Conservation (phyloP, 2,113 vertebrate species). For the Poeciliopsis retropinna region DNA sequence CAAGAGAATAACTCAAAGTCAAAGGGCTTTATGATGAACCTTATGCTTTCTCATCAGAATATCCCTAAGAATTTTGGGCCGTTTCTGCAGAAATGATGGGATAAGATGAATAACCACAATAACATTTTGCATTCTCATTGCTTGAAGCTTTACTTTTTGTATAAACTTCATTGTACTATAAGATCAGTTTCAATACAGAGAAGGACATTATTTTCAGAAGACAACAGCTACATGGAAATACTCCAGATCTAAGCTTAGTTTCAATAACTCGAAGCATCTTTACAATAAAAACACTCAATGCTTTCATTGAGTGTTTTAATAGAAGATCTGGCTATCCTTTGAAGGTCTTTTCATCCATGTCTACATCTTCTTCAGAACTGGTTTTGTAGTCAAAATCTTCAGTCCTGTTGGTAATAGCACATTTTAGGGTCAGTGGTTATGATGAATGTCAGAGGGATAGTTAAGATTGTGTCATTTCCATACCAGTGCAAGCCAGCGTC, state of each 20-base stretch:
- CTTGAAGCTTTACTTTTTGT: not conserved
- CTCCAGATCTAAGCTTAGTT: not conserved
- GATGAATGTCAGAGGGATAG: not conserved
- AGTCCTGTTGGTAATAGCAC: conserved; percentile 47
- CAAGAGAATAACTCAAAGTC: not conserved
- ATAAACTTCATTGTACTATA: not conserved
- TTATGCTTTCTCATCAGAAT: not conserved
- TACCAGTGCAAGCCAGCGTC: conserved; percentile 46
- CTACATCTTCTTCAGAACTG: conserved; percentile 55
- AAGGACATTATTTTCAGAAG: not conserved
- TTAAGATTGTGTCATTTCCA: not conserved
- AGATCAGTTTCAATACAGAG: conserved; percentile 13
- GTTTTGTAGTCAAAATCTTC: conserved; percentile 46
- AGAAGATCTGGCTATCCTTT: conserved; percentile 22
- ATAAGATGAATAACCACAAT: not conserved
- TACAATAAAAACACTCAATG: conserved; percentile 19
- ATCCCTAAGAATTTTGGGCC: not conserved
- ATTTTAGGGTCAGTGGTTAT: not conserved
- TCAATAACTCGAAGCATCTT: not conserved
- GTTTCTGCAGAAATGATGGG: not conserved
- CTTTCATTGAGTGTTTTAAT: not conserved
- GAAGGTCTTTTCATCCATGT: conserved; percentile 23
- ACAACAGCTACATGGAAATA: not conserved
- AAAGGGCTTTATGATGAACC: not conserved
- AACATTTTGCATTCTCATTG: not conserved